Evolutionary conservation across 1,140 invertebrate species (phyloP), one percentile per base, ranked within the genome.

Genomic region (Drosophila sulfurigaster): DNA sequence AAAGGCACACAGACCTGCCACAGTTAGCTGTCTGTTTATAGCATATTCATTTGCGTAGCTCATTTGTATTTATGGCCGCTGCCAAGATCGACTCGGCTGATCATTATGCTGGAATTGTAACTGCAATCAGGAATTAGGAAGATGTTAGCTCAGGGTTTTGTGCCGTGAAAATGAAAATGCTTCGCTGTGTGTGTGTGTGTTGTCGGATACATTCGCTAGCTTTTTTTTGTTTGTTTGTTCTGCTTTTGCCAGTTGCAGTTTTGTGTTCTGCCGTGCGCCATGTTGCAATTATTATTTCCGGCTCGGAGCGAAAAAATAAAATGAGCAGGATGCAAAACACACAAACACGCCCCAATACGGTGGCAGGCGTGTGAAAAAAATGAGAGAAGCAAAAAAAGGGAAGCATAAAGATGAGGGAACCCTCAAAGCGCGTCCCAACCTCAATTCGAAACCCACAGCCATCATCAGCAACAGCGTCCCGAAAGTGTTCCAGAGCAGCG

Each of bases 281-380:
- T 81, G 81, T 81, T 85, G 85, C 85, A 88, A 88, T 88, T 88
- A 88, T 89, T 88, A 88, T 89, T 85, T 88, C 85, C 85, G 81
- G 71, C 78, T 88, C 74, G 78, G 79, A 88, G 85, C 78, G 74
- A 82, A 79, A 79, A 88, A 81, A 81, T 85, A 85, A 88, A 89
- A 89, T 89, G 81, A 89, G 86, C 85, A 89, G 85, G 81, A 89
- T 81, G 81, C 68, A 73, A 72, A 81, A 83, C 75, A 85, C 74
- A 8, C 20, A 30, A 25, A 41, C 58, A 54, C 59, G 64, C 64
- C 69, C 69, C 63, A 83, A 63, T 51, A 69, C 20, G 20, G 20
- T 4, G 20, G 20, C 51, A 68, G 74, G 71, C 80, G 78, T 81
- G 78, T 77, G 58, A 79, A 81, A 85, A 82, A 66, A 54, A 85